Conservation (phyloP, 2,888 invertebrate species). For the Shargacucullia verbasci region DNA sequence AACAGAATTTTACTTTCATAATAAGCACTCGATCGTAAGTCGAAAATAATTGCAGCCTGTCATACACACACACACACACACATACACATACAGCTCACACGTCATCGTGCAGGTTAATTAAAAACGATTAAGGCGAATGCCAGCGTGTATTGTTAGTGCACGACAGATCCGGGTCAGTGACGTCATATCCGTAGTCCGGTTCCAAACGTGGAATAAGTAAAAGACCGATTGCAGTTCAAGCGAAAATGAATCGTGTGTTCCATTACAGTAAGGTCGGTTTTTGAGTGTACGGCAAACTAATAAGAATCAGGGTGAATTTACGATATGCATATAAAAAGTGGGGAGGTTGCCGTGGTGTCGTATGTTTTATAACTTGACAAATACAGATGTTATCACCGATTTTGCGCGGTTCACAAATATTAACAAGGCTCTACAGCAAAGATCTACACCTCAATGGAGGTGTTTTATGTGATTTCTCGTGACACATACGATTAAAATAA, state of each 20-base stretch:
- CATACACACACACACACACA: too few species aligned
- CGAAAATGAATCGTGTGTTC: conserved; percentile 27
- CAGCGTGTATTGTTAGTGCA: conserved; percentile 51
- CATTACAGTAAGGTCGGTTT: conserved; percentile 8
- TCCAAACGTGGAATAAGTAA: conserved; percentile 36
- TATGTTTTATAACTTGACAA: conserved; percentile 52
- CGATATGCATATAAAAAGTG: conserved; percentile 32
- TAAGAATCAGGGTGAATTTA: conserved; percentile 27
- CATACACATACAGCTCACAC: conserved; percentile 30
- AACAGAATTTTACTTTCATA: conserved; percentile 28
- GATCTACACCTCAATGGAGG: too few species aligned
- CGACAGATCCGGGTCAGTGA: conserved; percentile 53
- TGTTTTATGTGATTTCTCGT: too few species aligned
- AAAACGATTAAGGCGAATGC: conserved; percentile 53
- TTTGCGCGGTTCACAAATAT: conserved; percentile 21
- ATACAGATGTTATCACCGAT: conserved; percentile 44
- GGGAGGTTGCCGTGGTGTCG: conserved; percentile 37
- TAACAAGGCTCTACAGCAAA: conserved; percentile 7
- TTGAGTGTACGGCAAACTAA: conserved; percentile 16
- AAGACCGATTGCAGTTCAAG: conserved; percentile 3
- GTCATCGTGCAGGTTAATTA: conserved; percentile 51
- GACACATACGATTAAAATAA: too few species aligned
- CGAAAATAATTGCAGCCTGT: conserved; percentile 54
- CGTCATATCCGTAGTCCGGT: conserved; percentile 50
- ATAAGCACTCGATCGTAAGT: conserved; percentile 48